Conservation (phyloP, 2,888 invertebrate genomes). For the Stegana nigrithorax region DNA sequence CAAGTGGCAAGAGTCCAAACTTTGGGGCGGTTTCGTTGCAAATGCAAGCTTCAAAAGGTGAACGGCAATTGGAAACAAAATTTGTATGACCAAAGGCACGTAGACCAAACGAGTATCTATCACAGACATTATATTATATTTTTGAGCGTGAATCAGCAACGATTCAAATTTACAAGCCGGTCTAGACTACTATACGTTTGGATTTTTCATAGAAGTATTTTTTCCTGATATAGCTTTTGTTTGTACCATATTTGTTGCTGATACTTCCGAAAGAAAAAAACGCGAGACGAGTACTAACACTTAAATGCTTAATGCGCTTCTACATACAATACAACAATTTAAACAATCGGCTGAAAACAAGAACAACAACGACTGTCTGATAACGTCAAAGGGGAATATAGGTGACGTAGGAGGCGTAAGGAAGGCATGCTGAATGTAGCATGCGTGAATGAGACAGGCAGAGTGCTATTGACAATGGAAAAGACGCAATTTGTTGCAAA, state of each 20-base stretch:
- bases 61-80: not conserved
- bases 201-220: not conserved
- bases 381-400: not conserved
- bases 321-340: conserved; percentile 10
- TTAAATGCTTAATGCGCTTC: conserved; percentile 3
- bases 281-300: not conserved
- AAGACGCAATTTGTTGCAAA: conserved; percentile 21
- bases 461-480: conserved; percentile 6
- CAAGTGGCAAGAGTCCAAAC: too few species aligned
- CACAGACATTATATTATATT: not conserved
- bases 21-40: too few species aligned
- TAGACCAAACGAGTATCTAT: too few species aligned
- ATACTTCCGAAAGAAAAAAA: not conserved
- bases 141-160: too few species aligned
- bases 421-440: not conserved
- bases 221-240: not conserved
- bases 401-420: not conserved
- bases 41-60: too few species aligned
- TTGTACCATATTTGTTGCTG: not conserved
- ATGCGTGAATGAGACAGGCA: not conserved
- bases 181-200: too few species aligned
- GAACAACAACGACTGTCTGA: not conserved
- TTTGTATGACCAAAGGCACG: conserved; percentile 54
- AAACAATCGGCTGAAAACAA: not conserved
- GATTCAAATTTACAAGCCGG: too few species aligned